A percentile compares a stretch with the other conserved stretches of the same genome.
phyloP scores from a whole-genome alignment of 2,888 invertebrate genomes.

The Arrhopalites spinosus region DNA sequence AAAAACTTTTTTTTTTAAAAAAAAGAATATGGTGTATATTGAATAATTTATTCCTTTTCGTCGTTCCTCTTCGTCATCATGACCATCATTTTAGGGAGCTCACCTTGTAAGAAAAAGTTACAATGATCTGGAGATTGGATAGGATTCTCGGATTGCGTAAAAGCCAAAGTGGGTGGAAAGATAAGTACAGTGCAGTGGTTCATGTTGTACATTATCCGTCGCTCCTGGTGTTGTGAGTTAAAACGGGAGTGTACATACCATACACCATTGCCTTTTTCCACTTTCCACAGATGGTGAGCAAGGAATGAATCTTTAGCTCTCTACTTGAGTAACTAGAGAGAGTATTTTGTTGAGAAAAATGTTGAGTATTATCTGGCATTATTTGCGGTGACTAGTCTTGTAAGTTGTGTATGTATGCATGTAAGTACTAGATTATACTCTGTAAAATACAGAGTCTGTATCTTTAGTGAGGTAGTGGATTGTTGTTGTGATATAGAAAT shows the following conservation, averaged over 20 bases:
- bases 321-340: not conserved
- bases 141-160: not conserved
- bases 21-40: not conserved
- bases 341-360: no score
- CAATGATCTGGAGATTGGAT: not conserved
- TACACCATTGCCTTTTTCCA: not conserved
- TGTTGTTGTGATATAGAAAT: no score
- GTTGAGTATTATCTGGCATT: no score
- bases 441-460: no score
- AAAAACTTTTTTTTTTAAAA: no score
- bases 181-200: constrained; percentile 4
- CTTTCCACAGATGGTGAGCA: constrained; percentile 10
- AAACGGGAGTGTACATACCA: not conserved
- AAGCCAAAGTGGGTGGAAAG: not conserved
- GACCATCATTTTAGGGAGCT: not conserved
- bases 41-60: not conserved
- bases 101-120: not conserved
- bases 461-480: no score
- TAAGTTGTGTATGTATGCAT: not conserved
- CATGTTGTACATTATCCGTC: constrained; percentile 7
- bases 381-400: not conserved
- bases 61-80: not conserved
- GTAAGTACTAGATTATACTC: not conserved
- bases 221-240: not conserved
- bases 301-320: constrained; percentile 3